phyloP scores from a whole-genome alignment of 1,140 invertebrate species.

The Lucilia cuprina region DNA sequence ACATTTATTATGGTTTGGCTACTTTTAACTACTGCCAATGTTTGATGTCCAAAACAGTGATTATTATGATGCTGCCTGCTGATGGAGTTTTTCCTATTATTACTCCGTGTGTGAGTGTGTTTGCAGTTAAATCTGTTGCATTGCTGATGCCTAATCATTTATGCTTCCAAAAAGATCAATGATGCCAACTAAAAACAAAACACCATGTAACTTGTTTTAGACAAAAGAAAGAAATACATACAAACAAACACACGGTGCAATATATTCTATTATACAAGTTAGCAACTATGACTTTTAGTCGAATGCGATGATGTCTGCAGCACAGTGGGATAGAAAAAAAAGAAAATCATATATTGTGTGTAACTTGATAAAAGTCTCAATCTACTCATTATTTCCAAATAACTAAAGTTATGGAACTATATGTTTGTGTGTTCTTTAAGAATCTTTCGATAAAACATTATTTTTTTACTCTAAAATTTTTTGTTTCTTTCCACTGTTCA shows the following conservation, averaged over 20 bases:
- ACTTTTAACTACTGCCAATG: conserved; percentile 7
- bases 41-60: not conserved
- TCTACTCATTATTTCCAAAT: too few relatives aligned
- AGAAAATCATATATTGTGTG: too few relatives aligned
- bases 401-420: too few relatives aligned
- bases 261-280: not conserved
- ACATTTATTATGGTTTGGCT: conserved; percentile 28
- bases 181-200: not conserved
- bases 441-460: too few relatives aligned
- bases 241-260: too few relatives aligned
- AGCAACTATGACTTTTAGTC: too few relatives aligned
- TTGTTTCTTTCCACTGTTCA: not conserved
- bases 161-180: conserved; percentile 4
- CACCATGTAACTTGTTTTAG: not conserved
- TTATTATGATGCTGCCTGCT: not conserved
- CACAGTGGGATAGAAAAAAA: too few relatives aligned
- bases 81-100: not conserved
- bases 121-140: not conserved
- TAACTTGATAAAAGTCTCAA: too few relatives aligned
- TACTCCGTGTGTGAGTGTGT: not conserved
- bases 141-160: not conserved
- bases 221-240: too few relatives aligned
- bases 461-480: too few relatives aligned
- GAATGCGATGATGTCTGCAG: too few relatives aligned
- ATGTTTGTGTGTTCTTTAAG: too few relatives aligned